Base-by-base conservation (phyloP, 2,888 invertebrate species). In the Isoperla grammatica region DNA sequence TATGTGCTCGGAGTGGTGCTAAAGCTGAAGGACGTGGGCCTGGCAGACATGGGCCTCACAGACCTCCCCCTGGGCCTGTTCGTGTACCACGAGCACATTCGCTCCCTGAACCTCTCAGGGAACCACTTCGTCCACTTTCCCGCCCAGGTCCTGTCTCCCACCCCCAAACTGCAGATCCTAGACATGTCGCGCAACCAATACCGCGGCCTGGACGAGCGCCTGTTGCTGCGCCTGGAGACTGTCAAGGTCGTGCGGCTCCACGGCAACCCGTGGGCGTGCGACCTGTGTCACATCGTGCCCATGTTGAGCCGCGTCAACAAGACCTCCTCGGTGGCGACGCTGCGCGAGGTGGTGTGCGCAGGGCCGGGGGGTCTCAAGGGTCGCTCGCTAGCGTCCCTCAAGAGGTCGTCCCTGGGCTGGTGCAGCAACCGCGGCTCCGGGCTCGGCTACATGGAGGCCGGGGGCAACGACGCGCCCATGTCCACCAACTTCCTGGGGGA, bases 151-250 rank as follows among this genome's bases (percentile, higher is more conserved):
- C 71, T 87, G 1, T 74, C 76, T 1, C 78, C 81, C 59, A 78
- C 84, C 1, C 78, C 77, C 11, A 78, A 79, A 70, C 72, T 86
- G 50, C 76, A 83, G 71, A 79, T 79, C 67, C 73, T 90, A 64
- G 88, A 90, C 74, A 73, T 89, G 67, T 87, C 88, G n/a, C 77
- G 83, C 66, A 91, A 91, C 74, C 79, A 81, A 69, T 75, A 90
- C 65, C 79, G 81, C 65, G 82, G 83, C 45, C 74, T 87, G 56
- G 79, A 79, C 63, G 83, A 83, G 65, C 72, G 78, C 37, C 76
- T 82, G 35, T 72, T 86, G 48, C 73, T 78, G 45, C 76, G 81
- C 63, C 70, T 87, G 54, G 84, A 84, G 69, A 78, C 78, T 9
- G 76, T 85, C 62, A 75, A 78, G 2, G 72, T 74, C 39, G 73